These are phyloP conservation scores for Oscarella lobularis DNA, from an alignment of 37 sponge, comb jelly and placozoan genomes.

Conservation along the genomic window DNA sequence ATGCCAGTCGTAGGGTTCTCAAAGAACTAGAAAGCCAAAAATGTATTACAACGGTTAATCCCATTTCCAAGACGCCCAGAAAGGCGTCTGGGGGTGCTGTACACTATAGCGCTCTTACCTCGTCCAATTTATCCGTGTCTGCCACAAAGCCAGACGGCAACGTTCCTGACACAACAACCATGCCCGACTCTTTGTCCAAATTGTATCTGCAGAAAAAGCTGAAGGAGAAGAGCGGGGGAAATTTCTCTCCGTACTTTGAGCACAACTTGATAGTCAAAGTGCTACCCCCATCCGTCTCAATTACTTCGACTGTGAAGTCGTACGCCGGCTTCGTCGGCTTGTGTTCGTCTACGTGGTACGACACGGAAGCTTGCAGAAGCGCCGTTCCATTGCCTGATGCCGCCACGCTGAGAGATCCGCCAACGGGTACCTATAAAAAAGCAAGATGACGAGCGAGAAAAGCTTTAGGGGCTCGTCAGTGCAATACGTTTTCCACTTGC, in stretches of 20 bases:
- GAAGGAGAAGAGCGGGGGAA: too few relatives aligned
- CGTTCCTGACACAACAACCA: neutral
- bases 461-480: too few relatives aligned
- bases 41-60: too few relatives aligned
- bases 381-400: neutral
- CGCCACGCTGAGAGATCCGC: neutral
- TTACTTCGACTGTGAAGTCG: neutral
- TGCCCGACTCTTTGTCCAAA: neutral
- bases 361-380: neutral
- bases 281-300: neutral
- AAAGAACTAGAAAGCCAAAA: conserved; percentile 3
- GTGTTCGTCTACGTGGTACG: neutral
- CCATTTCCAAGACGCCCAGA: too few relatives aligned
- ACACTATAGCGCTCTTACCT: too few relatives aligned
- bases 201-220: neutral
- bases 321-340: neutral
- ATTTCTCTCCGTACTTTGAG: neutral
- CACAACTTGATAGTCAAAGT: neutral
- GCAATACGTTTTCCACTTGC: neutral
- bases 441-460: too few relatives aligned
- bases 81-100: too few relatives aligned
- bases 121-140: neutral
- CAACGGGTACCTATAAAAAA: neutral
- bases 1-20: neutral
- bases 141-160: neutral